Evolutionary conservation across 2,113 vertebrate species (phyloP).

Genomic region (Hippocampus guttulatus): DNA sequence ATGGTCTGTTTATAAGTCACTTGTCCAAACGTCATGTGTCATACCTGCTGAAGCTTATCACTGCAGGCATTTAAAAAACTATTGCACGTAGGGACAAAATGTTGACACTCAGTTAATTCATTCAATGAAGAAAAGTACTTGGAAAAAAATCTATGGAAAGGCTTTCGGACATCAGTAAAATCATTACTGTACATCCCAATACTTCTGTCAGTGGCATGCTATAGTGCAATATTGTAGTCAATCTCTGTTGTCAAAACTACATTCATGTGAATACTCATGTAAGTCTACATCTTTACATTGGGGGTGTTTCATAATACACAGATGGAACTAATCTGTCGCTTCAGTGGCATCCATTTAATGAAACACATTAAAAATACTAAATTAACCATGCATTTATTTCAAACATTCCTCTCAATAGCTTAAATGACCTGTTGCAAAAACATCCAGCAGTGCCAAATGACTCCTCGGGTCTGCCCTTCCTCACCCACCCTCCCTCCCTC

Average conservation of each 20-base stretch:
- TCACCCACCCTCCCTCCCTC: not conserved
- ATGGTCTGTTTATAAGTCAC: too few relatives aligned
- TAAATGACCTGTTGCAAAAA: not conserved
- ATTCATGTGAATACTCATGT: too few relatives aligned
- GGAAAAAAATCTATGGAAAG: not conserved
- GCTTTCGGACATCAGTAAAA: too few relatives aligned
- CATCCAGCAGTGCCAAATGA: not conserved
- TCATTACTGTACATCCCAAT: not conserved
- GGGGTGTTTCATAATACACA: not conserved
- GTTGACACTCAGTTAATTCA: too few relatives aligned
- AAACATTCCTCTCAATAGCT: not conserved
- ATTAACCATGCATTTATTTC: not conserved
- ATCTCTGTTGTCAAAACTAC: too few relatives aligned
- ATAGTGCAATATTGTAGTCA: not conserved
- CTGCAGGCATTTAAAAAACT: too few relatives aligned
- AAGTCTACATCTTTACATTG: too few relatives aligned
- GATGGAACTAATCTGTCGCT: not conserved
- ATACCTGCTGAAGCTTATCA: too few relatives aligned
- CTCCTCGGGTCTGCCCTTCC: not conserved
- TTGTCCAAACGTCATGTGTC: too few relatives aligned
- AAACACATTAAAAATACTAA: not conserved
- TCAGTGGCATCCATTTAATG: not conserved
- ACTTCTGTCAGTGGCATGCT: not conserved
- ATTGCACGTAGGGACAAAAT: too few relatives aligned
- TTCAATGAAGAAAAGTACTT: too few relatives aligned